Base-by-base conservation (phyloP, 2,888 invertebrate species). In the Agrotis ipsilon region DNA sequence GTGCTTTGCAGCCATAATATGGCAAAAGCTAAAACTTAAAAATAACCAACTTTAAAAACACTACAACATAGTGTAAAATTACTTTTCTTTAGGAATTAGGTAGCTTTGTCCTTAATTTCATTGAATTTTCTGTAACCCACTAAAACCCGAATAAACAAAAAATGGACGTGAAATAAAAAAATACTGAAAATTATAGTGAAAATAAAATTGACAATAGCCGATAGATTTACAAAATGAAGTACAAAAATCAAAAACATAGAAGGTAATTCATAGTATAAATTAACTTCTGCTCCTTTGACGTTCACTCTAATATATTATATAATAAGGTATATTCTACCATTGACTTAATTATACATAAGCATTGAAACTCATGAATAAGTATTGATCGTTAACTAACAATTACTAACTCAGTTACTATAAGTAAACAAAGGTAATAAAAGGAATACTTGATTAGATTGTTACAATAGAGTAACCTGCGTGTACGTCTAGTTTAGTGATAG, bases 361-460 rank as follows among this genome's bases (percentile, higher is more conserved):
- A 32, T 21, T 46, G 58, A 48, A 16, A 54, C 18, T 21, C 27
- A 59, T 54, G 27, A 68, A 48, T 59, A 48, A 48, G 27, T 14
- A 59, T 59, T 46, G 16, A 24, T 59, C 3, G 69, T 48, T 32
- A 48, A 54, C n/a, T 58, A 48, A 46, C 58, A 52, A 48, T 27
- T 21, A 19, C 39, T 39, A 46, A 13, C 27, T 48, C 46, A 54
- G 13, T 48, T 5, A 3, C 18, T 39, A 1, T 24, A 45, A 24
- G 16, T 72, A 58, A 65, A 57, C 49, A 62, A 19, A 13, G 32
- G 52, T 19, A 46, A 13, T 46, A 73, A 63, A 74, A 54, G 52
- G 52, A 54, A 64, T 75, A 16, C 19, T 6, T 48, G n/a, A 48
- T 27, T 54, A 43, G 18, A 43, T 74, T 3, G 14, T 21, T 39